Base-by-base conservation (phyloP, 1,140 invertebrate species). In the Brachionus calyciflorus region DNA sequence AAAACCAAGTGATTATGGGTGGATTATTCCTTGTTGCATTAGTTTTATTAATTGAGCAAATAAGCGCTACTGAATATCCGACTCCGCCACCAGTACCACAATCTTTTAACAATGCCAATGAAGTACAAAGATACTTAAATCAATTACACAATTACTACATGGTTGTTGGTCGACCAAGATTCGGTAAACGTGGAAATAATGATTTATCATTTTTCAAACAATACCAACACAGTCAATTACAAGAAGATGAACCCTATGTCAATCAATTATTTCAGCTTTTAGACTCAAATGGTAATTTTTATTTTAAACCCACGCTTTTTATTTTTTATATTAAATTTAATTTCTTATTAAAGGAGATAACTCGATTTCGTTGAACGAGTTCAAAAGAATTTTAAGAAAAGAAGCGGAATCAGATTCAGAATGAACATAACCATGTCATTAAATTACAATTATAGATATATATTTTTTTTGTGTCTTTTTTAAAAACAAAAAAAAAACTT, bases 131-230 rank as follows among this genome's bases (percentile, higher is more conserved):
- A 44, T 76, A 76, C 21, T 37, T 77, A n/a, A 46, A 48, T 14
- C 40, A 77, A 46, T n/a, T 77, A n/a, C 76, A 77, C 44, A 53
- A 77, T 21, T 77, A 77, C 19, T 77, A 77, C 49, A 46, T 53
- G 41, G 46, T 77, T 33, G 55, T 77, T 37, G 76, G 76, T 21
- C 30, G 76, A 41, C 76, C 76, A 5, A n/a, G 76, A 41, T 77
- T 63, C 24, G 70, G 70, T 37, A 65, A 65, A 41, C 26, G 60
- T 41, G 19, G 60, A 41, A 21, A 12, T n/a, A n/a, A n/a, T n/a
- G n/a, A n/a, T n/a, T n/a, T n/a, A n/a, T n/a, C n/a, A n/a, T n/a
- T n/a, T n/a, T n/a, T n/a, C n/a, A n/a, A n/a, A n/a, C n/a, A n/a
- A n/a, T n/a, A n/a, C n/a, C n/a, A n/a, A n/a, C n/a, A n/a, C n/a